Evolutionary conservation across 1,140 invertebrate genomes (phyloP), one percentile per base, ranked within the genome.

Genomic region (Drosophila subpulchrella): DNA sequence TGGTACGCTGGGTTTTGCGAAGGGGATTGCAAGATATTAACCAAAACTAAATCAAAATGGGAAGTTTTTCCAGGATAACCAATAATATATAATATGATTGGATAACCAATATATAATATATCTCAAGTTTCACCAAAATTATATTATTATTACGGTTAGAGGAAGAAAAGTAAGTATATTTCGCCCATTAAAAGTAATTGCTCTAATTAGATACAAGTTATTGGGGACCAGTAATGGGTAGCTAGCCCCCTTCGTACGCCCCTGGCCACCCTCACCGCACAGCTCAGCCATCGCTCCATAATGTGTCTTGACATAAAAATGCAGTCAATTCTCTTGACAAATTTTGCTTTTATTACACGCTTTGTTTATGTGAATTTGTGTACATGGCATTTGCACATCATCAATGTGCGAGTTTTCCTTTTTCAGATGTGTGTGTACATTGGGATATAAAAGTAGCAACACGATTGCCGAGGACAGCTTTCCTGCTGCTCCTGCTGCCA

Each of bases 311-410:
- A 57, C 57, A 78, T 73, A 58, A 78, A 65, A 84, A 74, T 81
- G 81, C 81, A 85, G 81, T 84, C 81, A 68, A 81, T 81, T 85
- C 81, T 75, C 77, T 68, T 84, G 81, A 85, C 77, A 84, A 84
- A 84, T 84, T 81, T 84, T 51, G 51, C 77, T 70, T 84, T 85
- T 81, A 85, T 84, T 85, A 66, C 60, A 80, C 73, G 60, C 72
- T 67, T 75, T 59, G 71, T 66, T 60, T 75, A 75, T 67, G 72
- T 54, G 72, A 76, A 15, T 57, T 75, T 75, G 70, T 71, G 66
- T 51, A 59, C 66, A 68, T 63, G 63, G 56, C 79, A 82, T 78
- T 70, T 78, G 74, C 72, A 79, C 76, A 84, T 79, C 61, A 75
- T 79, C 66, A 41, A 74, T 54, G 58, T 62, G 44, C 58, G 39